Percentiles rank a stretch among this genome's conserved stretches.
These are phyloP conservation scores for Heliconius ethilla DNA, from an alignment of 2,888 invertebrate species.

Conservation along the genomic window DNA sequence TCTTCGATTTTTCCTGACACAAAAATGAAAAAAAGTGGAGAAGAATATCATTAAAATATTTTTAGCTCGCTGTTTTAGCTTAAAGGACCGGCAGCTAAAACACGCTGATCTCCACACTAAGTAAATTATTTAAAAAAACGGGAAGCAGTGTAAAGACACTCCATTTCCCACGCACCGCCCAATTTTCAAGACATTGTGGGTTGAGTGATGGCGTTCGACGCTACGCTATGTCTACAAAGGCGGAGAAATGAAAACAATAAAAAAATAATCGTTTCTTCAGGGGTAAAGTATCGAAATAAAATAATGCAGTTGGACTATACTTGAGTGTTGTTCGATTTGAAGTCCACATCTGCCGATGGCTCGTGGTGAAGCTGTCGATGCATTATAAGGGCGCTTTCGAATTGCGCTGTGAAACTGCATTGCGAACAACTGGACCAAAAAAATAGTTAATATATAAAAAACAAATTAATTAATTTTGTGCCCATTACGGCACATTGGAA, in stretches of 20 bases:
- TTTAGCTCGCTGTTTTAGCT: not conserved
- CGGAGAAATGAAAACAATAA: no score
- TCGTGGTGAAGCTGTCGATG: conserved; percentile 69
- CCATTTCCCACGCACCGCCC: no score
- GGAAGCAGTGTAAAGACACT: no score
- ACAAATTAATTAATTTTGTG: not conserved
- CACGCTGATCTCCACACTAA: not conserved
- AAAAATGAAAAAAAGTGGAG: no score
- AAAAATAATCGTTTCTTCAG: not conserved
- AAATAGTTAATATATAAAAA: not conserved
- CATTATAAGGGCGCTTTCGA: conserved; percentile 70
- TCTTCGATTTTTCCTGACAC: conserved; percentile 15
- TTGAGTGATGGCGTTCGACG: no score
- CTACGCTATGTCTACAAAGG: no score
- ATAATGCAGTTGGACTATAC: not conserved
- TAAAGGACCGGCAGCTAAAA: not conserved
- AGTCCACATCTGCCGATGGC: conserved; percentile 37
- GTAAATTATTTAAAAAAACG: not conserved
- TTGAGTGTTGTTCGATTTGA: conserved; percentile 33
- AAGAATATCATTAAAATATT: no score
- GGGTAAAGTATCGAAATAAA: not conserved
- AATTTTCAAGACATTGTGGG: no score
- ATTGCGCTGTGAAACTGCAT: conserved; percentile 67
- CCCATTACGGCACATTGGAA: no score
- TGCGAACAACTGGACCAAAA: conserved; percentile 64